phyloP scores from a whole-genome alignment of 1,140 invertebrate species.

The Drosophila bifasciata region DNA sequence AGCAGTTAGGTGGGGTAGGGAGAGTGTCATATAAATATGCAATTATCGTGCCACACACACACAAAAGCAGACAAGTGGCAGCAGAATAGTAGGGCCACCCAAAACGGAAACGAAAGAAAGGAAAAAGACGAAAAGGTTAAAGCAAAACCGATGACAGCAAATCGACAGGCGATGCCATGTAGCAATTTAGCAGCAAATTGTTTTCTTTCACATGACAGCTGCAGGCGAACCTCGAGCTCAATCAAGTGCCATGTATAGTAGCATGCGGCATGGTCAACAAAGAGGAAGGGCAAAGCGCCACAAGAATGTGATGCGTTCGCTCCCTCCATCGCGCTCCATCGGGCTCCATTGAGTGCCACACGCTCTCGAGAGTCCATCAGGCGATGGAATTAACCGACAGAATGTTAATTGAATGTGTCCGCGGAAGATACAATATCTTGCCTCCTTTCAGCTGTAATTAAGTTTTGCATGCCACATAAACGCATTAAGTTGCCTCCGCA shows the following conservation, averaged over 20 bases:
- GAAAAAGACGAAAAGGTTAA: too few relatives aligned
- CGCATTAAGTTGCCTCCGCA: conserved; percentile 67
- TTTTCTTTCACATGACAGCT: conserved; percentile 68
- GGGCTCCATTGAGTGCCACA: too few relatives aligned
- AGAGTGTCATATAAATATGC: conserved; percentile 57
- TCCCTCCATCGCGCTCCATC: too few relatives aligned
- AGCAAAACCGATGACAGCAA: conserved; percentile 58
- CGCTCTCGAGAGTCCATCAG: too few relatives aligned
- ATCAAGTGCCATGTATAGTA: conserved; percentile 45
- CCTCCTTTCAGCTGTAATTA: conserved; percentile 48
- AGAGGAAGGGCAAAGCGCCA: background rate
- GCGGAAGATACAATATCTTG: conserved; percentile 30
- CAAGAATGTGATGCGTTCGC: conserved; percentile 13
- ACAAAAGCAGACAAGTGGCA: conserved; percentile 10
- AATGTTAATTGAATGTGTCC: too few relatives aligned
- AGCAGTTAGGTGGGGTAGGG: conserved; percentile 30
- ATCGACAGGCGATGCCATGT: conserved; percentile 65
- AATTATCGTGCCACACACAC: conserved; percentile 46
- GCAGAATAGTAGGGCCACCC: background rate
- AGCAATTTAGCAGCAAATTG: conserved; percentile 75
- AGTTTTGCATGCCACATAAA: conserved; percentile 65
- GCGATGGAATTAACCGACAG: too few relatives aligned
- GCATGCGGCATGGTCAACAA: background rate
- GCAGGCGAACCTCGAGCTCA: conserved; percentile 50
- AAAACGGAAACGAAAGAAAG: conserved; percentile 4